A percentile compares a stretch with the other conserved stretches of the same genome.
Conservation (phyloP, 2,797 vertebrate genomes). For the Acanthiza pusilla region DNA sequence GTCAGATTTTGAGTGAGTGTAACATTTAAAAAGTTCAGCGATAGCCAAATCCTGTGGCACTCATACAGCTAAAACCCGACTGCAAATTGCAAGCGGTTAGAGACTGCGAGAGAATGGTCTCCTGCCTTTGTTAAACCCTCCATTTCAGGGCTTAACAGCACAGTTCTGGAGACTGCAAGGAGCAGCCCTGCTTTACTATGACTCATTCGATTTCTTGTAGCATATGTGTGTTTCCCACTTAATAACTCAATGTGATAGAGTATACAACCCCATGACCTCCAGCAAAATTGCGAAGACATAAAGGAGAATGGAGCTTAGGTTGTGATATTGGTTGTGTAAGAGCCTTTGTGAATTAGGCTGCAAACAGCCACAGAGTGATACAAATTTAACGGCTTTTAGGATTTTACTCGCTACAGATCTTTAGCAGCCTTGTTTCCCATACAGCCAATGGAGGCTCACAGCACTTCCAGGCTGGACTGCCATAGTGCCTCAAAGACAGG, state of each 20-base stretch:
- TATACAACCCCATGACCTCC: neutral
- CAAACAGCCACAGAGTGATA: neutral
- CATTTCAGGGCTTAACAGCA: neutral
- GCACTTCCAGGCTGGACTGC: neutral
- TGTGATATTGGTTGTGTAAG: neutral
- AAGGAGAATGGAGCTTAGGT: neutral
- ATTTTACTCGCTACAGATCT: neutral
- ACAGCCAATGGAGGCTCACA: rapidly evolving
- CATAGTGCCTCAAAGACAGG: neutral
- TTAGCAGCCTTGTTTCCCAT: neutral
- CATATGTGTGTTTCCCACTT: neutral
- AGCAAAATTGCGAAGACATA: rapidly evolving
- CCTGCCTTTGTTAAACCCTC: slow-evolving; percentile 9
- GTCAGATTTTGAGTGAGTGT: neutral
- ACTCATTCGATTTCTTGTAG: neutral
- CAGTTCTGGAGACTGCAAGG: neutral
- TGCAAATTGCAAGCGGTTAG: neutral
- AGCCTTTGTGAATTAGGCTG: neutral
- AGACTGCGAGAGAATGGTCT: neutral
- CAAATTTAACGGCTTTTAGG: neutral
- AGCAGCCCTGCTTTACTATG: neutral
- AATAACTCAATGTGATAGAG: neutral
- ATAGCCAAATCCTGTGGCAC: neutral
- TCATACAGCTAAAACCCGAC: neutral
- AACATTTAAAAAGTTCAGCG: neutral